Evolutionary conservation across 2,888 invertebrate genomes (phyloP), one percentile per base, ranked within the genome.

Genomic region (Proisotoma minuta): DNA sequence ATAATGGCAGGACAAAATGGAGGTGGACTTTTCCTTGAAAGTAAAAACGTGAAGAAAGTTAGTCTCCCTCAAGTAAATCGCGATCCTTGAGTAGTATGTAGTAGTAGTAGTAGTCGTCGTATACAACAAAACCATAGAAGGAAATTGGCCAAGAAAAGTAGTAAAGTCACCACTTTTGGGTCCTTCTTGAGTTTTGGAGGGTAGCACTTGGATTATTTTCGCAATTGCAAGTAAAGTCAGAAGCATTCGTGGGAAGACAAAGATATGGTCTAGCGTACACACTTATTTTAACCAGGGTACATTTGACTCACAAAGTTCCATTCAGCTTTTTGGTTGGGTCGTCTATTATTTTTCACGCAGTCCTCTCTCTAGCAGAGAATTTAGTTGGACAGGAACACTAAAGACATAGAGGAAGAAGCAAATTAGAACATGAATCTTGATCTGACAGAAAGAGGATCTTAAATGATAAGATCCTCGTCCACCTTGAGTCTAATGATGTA

Each of bases 1-100:
- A 54, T 54, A 54, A 54, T 54, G 39, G 54, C 40, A 54, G 54
- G 54, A 54, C 54, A 54, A 54, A 51, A 54, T 54, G 54, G 54
- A 54, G 54, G 54, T 54, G 54, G 54, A 54, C 54, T 54, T 54
- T 54, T 54, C 18, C 54, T 54, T 28, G 5, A 18, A 5, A n/a
- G 47, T 34, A 10, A 34, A 34, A 34, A 34, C 10, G 47, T 47
- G n/a, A 18, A 47, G n/a, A n/a, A n/a, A n/a, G n/a, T n/a, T n/a
- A n/a, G n/a, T n/a, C n/a, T n/a, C 12, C 34, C 34, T 34, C 12
- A 34, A 34, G 34, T 34, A 12, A 34, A n/a, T n/a, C n/a, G n/a
- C n/a, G n/a, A n/a, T n/a, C n/a, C n/a, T n/a, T n/a, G n/a, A n/a
- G n/a, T n/a, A n/a, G n/a, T n/a, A n/a, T n/a, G n/a, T n/a, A n/a